Percentiles rank a stretch among this genome's conserved stretches.
These are phyloP conservation scores for Gortyna flavago DNA, from an alignment of 2,888 invertebrate species.

Conservation along the genomic window DNA sequence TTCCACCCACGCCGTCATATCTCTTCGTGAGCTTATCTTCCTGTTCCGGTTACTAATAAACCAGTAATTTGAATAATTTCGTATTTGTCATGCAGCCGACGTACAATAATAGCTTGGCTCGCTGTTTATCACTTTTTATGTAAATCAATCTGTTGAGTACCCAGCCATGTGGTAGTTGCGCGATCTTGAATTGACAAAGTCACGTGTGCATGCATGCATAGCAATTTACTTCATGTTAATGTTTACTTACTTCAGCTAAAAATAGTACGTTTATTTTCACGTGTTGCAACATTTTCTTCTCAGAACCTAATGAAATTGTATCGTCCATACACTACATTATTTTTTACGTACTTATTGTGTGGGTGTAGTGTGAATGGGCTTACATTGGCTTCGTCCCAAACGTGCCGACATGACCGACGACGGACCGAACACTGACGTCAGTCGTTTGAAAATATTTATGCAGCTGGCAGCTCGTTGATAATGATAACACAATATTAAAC, in stretches of 20 bases:
- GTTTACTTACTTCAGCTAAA: constrained; percentile 42
- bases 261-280: constrained; percentile 23
- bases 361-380: constrained; percentile 87
- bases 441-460: constrained; percentile 75
- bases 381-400: constrained; percentile 85
- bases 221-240: constrained; percentile 41
- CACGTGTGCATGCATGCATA: constrained; percentile 47
- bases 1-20: constrained; percentile 71
- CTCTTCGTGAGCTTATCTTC: constrained; percentile 75
- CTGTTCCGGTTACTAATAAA: constrained; percentile 79
- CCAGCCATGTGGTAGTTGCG: constrained; percentile 50
- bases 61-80: constrained; percentile 44
- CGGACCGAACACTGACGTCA: constrained; percentile 77
- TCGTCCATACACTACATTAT: constrained; percentile 68
- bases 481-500: constrained; percentile 63
- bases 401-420: constrained; percentile 74
- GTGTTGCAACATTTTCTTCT: constrained; percentile 32
- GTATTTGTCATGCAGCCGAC: constrained; percentile 16
- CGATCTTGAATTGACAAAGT: constrained; percentile 56
- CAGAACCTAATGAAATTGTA: constrained; percentile 49
- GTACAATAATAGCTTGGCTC: constrained; percentile 17
- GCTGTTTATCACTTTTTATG: constrained; percentile 32
- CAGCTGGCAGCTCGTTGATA: constrained; percentile 73
- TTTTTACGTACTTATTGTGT: constrained; percentile 73
- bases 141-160: constrained; percentile 40